These are phyloP conservation scores for Catharus ustulatus DNA, from an alignment of 2,797 vertebrate species.

Conservation along the genomic window DNA sequence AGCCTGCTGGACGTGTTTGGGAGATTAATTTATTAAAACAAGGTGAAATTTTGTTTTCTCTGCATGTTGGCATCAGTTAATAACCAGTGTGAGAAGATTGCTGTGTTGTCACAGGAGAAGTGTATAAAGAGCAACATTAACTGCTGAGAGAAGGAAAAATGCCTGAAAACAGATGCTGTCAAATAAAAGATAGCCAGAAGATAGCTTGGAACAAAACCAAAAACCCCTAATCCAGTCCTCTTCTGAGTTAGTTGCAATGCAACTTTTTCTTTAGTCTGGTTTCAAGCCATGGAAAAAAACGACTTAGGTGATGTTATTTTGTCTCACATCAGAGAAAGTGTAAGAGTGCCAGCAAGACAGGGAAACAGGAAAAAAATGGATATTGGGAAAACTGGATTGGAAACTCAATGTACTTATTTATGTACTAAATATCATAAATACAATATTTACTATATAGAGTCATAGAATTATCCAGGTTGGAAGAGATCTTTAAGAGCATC, in stretches of 20 bases:
- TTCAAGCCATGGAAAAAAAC: background rate
- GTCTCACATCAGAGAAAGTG: background rate
- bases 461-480: background rate
- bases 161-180: background rate
- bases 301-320: background rate
- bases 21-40: background rate
- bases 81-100: background rate
- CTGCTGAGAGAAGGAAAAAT: conserved; percentile 8
- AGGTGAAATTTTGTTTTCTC: background rate
- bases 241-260: background rate
- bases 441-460: background rate
- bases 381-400: background rate
- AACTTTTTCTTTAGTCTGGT: background rate
- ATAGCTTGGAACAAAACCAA: background rate
- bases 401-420: background rate
- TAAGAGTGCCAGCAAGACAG: background rate
- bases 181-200: background rate
- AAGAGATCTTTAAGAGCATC: background rate
- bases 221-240: background rate
- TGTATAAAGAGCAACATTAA: background rate
- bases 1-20: background rate
- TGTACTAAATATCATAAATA: background rate
- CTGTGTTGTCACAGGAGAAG: background rate
- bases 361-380: background rate
- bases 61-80: background rate